Percentiles rank a stretch among this genome's conserved stretches.
Evolutionary conservation across 2,113 vertebrate species (phyloP).

Genomic region (Larimichthys crocea): DNA sequence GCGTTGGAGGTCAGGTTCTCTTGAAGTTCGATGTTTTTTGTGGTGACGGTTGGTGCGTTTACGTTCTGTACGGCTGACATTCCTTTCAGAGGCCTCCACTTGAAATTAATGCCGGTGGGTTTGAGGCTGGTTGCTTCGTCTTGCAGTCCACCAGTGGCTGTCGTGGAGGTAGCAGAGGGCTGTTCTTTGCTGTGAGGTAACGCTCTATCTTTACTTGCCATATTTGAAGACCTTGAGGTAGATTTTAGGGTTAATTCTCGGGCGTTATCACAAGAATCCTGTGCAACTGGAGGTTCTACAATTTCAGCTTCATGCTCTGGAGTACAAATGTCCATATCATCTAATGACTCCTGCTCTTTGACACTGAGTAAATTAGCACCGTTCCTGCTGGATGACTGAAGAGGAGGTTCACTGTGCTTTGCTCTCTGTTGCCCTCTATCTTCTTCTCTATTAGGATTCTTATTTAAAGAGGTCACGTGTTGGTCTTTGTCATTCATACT

Average conservation of each 20-base stretch:
- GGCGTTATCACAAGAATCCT: constrained; percentile 3
- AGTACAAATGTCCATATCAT: constrained; percentile 94
- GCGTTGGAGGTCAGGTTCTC: constrained; percentile 77
- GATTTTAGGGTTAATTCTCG: constrained; percentile 46
- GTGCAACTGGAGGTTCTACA: constrained; percentile 55
- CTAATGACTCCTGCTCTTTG: constrained; percentile 80
- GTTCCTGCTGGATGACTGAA: constrained; percentile 64
- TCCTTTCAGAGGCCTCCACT: constrained; percentile 95
- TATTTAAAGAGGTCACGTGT: constrained; percentile 35
- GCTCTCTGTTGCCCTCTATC: constrained; percentile 46
- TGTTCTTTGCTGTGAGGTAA: constrained; percentile 53
- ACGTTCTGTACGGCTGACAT: constrained; percentile 77
- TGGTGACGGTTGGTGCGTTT: constrained; percentile 30
- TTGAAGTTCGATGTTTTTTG: constrained; percentile 63
- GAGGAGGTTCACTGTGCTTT: constrained; percentile 53
- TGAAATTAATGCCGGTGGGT: constrained; percentile 80
- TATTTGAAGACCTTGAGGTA: constrained; percentile 44
- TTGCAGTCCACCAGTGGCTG: constrained; percentile 30
- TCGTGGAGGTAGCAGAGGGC: constrained; percentile 11
- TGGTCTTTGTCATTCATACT: constrained; percentile 37
- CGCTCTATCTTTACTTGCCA: constrained; percentile 12
- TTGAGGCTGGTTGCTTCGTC: constrained; percentile 69
- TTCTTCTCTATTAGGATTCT: constrained; percentile 53
- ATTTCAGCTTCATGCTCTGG: constrained; percentile 85
- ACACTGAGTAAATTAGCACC: constrained; percentile 48